These are phyloP conservation scores for Branchellion lobata DNA, from an alignment of 2,888 invertebrate species.

Conservation along the genomic window DNA sequence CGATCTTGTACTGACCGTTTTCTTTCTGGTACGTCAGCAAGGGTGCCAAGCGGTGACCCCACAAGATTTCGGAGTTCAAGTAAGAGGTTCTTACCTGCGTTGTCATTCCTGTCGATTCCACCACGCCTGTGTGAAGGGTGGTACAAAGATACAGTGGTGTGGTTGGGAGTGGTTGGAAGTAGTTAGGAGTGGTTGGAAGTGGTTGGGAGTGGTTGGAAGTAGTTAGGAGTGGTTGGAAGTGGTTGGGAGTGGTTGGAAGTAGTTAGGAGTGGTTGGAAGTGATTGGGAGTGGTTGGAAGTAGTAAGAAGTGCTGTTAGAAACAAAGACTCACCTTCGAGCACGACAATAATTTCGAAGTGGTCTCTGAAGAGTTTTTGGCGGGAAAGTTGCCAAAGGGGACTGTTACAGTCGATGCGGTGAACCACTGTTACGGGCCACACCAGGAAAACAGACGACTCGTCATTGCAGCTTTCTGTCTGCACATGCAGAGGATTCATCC, in stretches of 20 bases:
- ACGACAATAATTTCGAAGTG: constrained; percentile 94
- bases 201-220: neutral
- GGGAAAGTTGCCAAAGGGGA: constrained; percentile 85
- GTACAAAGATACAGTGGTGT: too few species aligned
- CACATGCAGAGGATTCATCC: constrained; percentile 70
- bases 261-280: neutral
- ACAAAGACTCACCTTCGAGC: constrained; percentile 67
- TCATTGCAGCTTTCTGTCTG: constrained; percentile 64
- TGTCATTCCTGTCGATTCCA: constrained; percentile 50
- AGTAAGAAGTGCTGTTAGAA: neutral
- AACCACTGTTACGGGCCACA: constrained; percentile 95
- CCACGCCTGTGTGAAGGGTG: constrained; percentile 46
- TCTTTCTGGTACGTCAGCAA: constrained; percentile 62
- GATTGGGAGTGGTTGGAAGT: neutral
- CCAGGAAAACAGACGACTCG: constrained; percentile 88
- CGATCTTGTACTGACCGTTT: constrained; percentile 62
- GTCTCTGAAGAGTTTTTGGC: constrained; percentile 84
- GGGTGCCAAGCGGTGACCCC: constrained; percentile 62
- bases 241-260: neutral
- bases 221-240: neutral
- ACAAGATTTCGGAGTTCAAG: constrained; percentile 63
- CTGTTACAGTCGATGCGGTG: constrained; percentile 88
- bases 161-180: neutral
- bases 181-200: neutral
- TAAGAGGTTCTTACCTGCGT: constrained; percentile 64